A percentile compares a stretch with the other conserved stretches of the same genome.
Conservation (phyloP, 2,113 vertebrate genomes). For the Haemorhous mexicanus region DNA sequence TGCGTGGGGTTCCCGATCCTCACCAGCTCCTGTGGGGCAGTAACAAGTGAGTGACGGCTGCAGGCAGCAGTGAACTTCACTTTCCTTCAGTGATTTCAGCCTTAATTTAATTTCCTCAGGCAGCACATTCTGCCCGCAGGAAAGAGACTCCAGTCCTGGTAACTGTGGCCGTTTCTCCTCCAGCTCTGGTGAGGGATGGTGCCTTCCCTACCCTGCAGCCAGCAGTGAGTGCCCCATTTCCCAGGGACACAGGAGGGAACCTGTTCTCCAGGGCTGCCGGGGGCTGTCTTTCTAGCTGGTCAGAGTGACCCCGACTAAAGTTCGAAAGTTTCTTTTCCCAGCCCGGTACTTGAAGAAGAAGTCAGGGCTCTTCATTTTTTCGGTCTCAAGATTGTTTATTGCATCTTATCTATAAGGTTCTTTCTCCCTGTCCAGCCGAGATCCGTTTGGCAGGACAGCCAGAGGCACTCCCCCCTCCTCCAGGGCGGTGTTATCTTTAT, state of each 20-base stretch:
- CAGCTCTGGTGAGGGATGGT: background rate
- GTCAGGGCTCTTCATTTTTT: too few species aligned
- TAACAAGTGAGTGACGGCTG: background rate
- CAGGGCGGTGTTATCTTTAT: too few species aligned
- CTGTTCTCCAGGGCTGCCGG: rapidly evolving
- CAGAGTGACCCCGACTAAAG: too few species aligned
- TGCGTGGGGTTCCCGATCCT: background rate
- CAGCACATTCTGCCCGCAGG: background rate
- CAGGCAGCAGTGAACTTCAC: background rate
- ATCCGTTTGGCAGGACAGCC: too few species aligned
- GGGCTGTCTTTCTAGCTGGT: too few species aligned
- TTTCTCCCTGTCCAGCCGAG: too few species aligned
- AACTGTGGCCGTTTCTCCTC: background rate
- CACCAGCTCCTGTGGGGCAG: background rate
- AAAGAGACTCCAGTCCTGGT: background rate
- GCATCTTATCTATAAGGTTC: too few species aligned
- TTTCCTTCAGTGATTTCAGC: background rate
- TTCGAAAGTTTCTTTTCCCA: too few species aligned
- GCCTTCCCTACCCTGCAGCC: background rate
- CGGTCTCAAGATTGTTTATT: too few species aligned
- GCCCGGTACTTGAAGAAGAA: too few species aligned
- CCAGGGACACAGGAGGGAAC: background rate
- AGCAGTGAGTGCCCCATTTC: background rate
- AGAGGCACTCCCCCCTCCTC: too few species aligned
- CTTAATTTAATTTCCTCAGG: background rate